These are phyloP conservation scores for Hydropsyche tenuis DNA, from an alignment of 1,140 invertebrate species.

Conservation along the genomic window DNA sequence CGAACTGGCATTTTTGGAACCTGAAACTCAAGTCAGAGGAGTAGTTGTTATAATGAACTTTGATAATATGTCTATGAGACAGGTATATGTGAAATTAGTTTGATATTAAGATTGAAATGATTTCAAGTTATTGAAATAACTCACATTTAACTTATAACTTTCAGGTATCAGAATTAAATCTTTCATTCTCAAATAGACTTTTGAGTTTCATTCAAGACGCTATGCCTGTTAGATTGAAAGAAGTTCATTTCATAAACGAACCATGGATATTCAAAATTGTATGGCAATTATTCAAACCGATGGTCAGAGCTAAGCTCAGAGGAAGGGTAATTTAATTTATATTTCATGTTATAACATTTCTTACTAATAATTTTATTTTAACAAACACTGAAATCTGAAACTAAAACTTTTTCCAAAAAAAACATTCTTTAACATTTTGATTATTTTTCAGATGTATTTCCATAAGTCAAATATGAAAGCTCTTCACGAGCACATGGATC, in stretches of 20 bases:
- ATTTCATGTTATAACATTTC: not conserved
- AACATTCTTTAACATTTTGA: constrained; percentile 14
- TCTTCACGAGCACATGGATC: constrained; percentile 72
- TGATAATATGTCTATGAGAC: constrained; percentile 74
- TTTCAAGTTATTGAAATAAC: not conserved
- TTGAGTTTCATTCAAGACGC: constrained; percentile 85
- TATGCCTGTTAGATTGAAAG: constrained; percentile 86
- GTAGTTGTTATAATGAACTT: constrained; percentile 83
- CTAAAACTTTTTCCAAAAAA: not conserved
- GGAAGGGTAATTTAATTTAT: constrained; percentile 68
- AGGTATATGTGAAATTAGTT: constrained; percentile 57
- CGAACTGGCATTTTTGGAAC: constrained; percentile 74
- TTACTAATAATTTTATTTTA: not conserved
- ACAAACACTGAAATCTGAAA: not conserved
- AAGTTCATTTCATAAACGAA: constrained; percentile 90
- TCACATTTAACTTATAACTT: constrained; percentile 30
- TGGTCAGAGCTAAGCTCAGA: constrained; percentile 83
- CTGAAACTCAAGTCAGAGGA: constrained; percentile 75
- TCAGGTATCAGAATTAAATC: constrained; percentile 70
- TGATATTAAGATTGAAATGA: not conserved
- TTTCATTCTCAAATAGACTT: constrained; percentile 75
- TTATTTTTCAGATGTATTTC: constrained; percentile 71
- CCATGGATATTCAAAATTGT: constrained; percentile 88
- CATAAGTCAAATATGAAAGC: constrained; percentile 77
- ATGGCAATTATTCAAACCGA: constrained; percentile 87